Evolutionary conservation across 2,797 vertebrate genomes (phyloP).

Genomic region (Bradypodion pumilum): DNA sequence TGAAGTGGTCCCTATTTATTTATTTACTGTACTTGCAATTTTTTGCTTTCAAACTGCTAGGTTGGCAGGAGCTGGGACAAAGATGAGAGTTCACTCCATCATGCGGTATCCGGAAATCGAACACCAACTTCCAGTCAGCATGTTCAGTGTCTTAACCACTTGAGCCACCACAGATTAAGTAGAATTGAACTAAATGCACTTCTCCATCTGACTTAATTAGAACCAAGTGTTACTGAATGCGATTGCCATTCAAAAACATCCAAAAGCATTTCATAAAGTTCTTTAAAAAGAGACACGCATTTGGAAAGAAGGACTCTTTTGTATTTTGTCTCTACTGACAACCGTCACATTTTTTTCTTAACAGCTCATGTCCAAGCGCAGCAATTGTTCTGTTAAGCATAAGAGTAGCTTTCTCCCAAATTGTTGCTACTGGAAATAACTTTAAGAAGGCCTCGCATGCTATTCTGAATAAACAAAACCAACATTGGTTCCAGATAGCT

Average conservation of each 20-base stretch:
- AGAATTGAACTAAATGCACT: not conserved
- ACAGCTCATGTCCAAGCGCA: not conserved
- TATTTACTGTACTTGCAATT: too few relatives aligned
- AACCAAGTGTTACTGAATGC: accelerated
- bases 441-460: not conserved
- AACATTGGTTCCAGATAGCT: not conserved
- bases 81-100: too few relatives aligned
- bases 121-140: too few relatives aligned
- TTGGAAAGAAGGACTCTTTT: not conserved
- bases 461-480: not conserved
- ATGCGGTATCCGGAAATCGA: too few relatives aligned
- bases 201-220: not conserved
- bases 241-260: not conserved
- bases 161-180: too few relatives aligned
- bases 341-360: slow-evolving; percentile 9
- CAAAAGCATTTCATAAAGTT: not conserved
- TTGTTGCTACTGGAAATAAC: not conserved
- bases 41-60: too few relatives aligned
- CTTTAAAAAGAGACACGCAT: slow-evolving; percentile 15
- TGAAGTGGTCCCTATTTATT: too few relatives aligned
- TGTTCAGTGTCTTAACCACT: too few relatives aligned
- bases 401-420: not conserved
- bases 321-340: slow-evolving; percentile 1
- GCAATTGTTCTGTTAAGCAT: not conserved
- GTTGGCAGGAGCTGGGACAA: too few relatives aligned